phyloP scores from a whole-genome alignment of 1,140 invertebrate species.

The Drosophila kepulauana region DNA sequence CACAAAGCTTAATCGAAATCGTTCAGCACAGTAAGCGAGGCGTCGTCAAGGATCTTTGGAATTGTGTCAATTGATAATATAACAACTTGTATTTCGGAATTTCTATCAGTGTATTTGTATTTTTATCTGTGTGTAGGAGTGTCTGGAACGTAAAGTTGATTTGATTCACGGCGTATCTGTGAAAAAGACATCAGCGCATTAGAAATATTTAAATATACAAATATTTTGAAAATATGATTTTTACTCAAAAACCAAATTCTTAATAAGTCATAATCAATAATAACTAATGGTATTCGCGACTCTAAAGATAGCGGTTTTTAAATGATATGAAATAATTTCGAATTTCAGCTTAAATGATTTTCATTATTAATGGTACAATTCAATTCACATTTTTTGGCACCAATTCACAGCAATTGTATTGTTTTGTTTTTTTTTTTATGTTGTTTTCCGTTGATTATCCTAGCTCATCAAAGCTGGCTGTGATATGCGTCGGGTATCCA shows the following conservation, averaged over 20 bases:
- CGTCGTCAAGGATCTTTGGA: slow-evolving; percentile 74
- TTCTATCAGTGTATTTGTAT: slow-evolving; percentile 24
- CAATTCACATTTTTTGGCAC: slow-evolving; percentile 43
- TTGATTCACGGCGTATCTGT: slow-evolving; percentile 66
- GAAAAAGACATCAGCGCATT: slow-evolving; percentile 66
- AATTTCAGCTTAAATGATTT: slow-evolving; percentile 1
- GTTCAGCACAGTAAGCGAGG: slow-evolving; percentile 43
- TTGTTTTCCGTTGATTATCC: slow-evolving; percentile 85
- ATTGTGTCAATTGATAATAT: slow-evolving; percentile 29
- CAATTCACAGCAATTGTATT: slow-evolving; percentile 52
- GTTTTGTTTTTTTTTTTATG: slow-evolving; percentile 34
- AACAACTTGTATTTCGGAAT: slow-evolving; percentile 2
- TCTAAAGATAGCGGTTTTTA: not conserved
- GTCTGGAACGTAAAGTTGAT: slow-evolving; percentile 50
- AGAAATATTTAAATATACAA: slow-evolving; percentile 29
- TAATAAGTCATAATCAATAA: slow-evolving; percentile 3
- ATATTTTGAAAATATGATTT: not conserved
- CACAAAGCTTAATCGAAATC: slow-evolving; percentile 55
- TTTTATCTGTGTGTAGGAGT: slow-evolving; percentile 29
- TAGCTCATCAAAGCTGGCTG: slow-evolving; percentile 97
- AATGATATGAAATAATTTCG: slow-evolving; percentile 32
- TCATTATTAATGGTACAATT: not conserved
- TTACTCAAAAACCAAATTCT: slow-evolving; percentile 9
- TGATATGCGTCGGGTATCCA: slow-evolving; percentile 92
- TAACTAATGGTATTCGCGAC: slow-evolving; percentile 1